phyloP scores from a whole-genome alignment of 2,888 invertebrate species.

The Agrochola lota region DNA sequence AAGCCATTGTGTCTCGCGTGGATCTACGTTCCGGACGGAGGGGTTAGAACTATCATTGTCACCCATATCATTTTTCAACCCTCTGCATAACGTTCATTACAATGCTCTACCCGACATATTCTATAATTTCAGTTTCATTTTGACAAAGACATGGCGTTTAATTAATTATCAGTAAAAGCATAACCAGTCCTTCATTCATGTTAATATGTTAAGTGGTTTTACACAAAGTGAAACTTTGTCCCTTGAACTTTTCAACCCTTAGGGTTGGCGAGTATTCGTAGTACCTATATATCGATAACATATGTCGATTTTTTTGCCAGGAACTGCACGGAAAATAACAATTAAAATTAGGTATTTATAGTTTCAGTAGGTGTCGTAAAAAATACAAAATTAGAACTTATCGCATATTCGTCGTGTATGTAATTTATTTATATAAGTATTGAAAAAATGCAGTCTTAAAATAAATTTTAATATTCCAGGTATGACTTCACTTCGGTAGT shows the following conservation, averaged over 20 bases:
- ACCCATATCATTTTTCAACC: background rate
- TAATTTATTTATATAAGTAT: conserved; percentile 11
- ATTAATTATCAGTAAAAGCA: conserved; percentile 19
- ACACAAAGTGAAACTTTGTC: conserved; percentile 11
- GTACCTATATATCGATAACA: background rate
- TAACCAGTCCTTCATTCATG: conserved; percentile 11
- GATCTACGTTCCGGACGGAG: no score
- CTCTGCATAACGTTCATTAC: background rate
- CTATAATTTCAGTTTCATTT: background rate
- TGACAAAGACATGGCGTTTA: conserved; percentile 7
- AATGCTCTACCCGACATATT: background rate
- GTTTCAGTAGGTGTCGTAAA: background rate
- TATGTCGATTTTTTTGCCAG: background rate
- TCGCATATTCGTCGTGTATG: background rate
- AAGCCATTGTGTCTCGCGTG: no score
- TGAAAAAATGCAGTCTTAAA: conserved; percentile 2
- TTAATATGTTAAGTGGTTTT: conserved; percentile 34
- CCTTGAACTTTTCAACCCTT: background rate
- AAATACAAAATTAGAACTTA: background rate
- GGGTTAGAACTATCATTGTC: background rate
- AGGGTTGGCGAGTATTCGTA: conserved; percentile 2
- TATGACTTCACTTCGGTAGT: conserved; percentile 35
- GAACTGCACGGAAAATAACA: background rate
- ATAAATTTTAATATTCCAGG: background rate
- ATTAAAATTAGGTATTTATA: background rate